Conservation (phyloP, 37 sponge, comb jelly and placozoan genomes). For the Chondrosia reniformis region DNA sequence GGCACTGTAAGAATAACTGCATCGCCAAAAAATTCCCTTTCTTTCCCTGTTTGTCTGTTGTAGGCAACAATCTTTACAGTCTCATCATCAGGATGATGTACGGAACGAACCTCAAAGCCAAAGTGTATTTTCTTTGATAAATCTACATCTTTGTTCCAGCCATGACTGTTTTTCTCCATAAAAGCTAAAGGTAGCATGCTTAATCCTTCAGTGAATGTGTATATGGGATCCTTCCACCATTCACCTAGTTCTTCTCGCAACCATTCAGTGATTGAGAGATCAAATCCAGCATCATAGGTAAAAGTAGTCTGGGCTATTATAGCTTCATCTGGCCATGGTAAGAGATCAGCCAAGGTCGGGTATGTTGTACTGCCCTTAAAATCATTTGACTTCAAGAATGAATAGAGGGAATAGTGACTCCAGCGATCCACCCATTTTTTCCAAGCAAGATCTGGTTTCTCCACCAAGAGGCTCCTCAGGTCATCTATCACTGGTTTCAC, state of each 20-base stretch:
- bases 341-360: constrained; percentile 5
- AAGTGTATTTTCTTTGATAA: constrained; percentile 7
- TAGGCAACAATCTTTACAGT: background rate
- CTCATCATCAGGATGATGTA: background rate
- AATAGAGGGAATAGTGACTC: constrained; percentile 20
- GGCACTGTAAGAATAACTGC: constrained; percentile 51
- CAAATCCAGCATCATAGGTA: constrained; percentile 20
- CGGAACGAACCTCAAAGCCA: background rate
- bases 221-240: constrained; percentile 52
- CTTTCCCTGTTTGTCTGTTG: constrained; percentile 3
- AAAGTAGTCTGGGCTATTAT: constrained; percentile 18
- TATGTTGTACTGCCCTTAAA: background rate
- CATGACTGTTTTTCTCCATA: background rate
- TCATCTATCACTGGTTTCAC: background rate
- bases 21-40: constrained; percentile 15
- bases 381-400: constrained; percentile 12
- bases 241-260: constrained; percentile 32
- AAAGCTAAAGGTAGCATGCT: constrained; percentile 33
- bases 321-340: constrained; percentile 62
- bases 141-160: background rate
- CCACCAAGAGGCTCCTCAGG: background rate
- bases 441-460: constrained; percentile 4
- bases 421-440: constrained; percentile 20
- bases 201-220: constrained; percentile 44
- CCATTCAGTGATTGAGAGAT: constrained; percentile 16